These are phyloP conservation scores for Stegodyphus mimosarum DNA, from an alignment of 1,140 invertebrate species.

Conservation along the genomic window DNA sequence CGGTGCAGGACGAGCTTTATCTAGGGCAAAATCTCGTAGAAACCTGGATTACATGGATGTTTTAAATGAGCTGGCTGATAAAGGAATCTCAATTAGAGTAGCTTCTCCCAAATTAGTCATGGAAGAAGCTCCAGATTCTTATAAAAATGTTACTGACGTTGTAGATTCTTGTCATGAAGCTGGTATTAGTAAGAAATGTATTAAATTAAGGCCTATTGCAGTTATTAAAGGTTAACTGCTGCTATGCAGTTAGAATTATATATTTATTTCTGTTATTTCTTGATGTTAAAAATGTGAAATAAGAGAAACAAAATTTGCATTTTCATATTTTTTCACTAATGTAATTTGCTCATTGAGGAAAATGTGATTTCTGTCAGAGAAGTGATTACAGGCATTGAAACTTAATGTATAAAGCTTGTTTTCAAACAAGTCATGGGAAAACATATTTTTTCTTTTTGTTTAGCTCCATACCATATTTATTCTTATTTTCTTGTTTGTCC, in stretches of 20 bases:
- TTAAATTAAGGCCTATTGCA: constrained; percentile 97
- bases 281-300: neutral
- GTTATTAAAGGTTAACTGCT: constrained; percentile 91
- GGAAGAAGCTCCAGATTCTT: constrained; percentile 99
- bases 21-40: constrained; percentile 94
- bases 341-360: no score
- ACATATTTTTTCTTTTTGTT: no score
- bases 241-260: neutral
- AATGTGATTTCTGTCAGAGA: no score
- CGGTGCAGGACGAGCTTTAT: constrained; percentile 96
- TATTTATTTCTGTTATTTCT: neutral
- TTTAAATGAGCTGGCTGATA: constrained; percentile 82
- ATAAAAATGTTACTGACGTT: constrained; percentile 99
- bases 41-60: constrained; percentile 96
- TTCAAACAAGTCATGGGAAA: no score
- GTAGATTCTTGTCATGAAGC: constrained; percentile 98
- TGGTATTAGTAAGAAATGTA: constrained; percentile 96
- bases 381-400: no score
- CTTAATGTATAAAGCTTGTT: no score
- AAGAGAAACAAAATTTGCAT: no score
- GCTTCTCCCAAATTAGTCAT: constrained; percentile 99
- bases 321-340: no score
- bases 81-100: constrained; percentile 97
- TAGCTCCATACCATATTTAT: no score
- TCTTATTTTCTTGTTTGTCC: no score